phyloP scores from a whole-genome alignment of 2,888 invertebrate species.

The Deroplatys truncata region DNA sequence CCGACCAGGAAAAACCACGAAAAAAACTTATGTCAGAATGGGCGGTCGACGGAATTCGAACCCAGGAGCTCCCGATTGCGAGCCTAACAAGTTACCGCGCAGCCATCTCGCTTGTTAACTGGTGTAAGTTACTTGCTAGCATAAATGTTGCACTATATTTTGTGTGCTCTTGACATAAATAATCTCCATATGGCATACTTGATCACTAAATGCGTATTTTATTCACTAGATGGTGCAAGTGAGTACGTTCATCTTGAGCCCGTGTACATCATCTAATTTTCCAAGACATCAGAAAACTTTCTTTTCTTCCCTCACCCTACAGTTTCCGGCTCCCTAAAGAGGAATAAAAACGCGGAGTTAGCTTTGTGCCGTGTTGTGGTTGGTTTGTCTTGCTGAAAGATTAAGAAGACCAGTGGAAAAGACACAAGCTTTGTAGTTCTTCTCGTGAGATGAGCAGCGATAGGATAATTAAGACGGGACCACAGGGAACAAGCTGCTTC shows the following conservation, averaged over 20 bases:
- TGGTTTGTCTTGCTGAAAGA: constrained; percentile 29
- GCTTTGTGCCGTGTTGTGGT: constrained; percentile 19
- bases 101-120: too few relatives aligned
- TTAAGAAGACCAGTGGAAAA: constrained; percentile 27
- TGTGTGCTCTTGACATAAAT: too few relatives aligned
- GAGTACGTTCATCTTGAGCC: neutral
- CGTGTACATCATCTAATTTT: constrained; percentile 29
- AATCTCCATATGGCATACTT: neutral
- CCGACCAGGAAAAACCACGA: too few relatives aligned
- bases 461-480: constrained; percentile 30
- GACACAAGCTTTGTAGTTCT: constrained; percentile 7
- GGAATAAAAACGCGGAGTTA: constrained; percentile 1
- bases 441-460: constrained; percentile 25
- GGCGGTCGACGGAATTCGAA: too few relatives aligned
- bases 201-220: neutral
- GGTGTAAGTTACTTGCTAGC: too few relatives aligned
- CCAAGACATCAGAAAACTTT: constrained; percentile 19
- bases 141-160: too few relatives aligned
- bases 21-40: too few relatives aligned
- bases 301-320: neutral
- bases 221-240: neutral
- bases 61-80: too few relatives aligned
- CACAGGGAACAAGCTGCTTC: constrained; percentile 13
- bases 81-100: too few relatives aligned
- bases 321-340: constrained; percentile 1